Evolutionary conservation across 2,888 invertebrate species (phyloP).

Genomic region (Drosophila fulvimacula): DNA sequence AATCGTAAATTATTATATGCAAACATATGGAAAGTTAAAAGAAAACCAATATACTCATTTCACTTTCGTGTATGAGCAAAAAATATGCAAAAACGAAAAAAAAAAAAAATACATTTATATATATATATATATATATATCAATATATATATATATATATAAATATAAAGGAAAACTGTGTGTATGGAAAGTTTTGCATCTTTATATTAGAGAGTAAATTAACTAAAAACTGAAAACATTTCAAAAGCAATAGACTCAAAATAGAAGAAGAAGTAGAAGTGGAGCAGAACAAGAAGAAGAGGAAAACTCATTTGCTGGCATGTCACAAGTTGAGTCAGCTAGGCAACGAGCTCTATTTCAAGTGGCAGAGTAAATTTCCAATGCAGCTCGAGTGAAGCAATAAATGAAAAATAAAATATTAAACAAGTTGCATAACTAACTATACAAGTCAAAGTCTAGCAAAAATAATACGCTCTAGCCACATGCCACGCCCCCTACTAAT

Average conservation of each 20-base stretch:
- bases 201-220: slow-evolving; percentile 73
- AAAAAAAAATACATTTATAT: slow-evolving; percentile 14
- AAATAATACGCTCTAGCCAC: slow-evolving; percentile 1
- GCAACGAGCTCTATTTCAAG: slow-evolving; percentile 4
- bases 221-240: slow-evolving; percentile 23
- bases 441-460: neutral
- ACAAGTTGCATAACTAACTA: slow-evolving; percentile 9
- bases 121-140: neutral
- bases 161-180: slow-evolving; percentile 42
- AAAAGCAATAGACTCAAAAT: slow-evolving; percentile 33
- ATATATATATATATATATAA: slow-evolving; percentile 12
- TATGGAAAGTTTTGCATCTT: slow-evolving; percentile 76
- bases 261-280: neutral
- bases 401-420: slow-evolving; percentile 4
- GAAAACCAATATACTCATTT: slow-evolving; percentile 3
- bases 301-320: slow-evolving; percentile 28
- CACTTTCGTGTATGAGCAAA: slow-evolving; percentile 41
- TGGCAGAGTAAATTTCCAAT: slow-evolving; percentile 20
- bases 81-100: slow-evolving; percentile 40
- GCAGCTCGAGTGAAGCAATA: slow-evolving; percentile 26
- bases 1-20: slow-evolving; percentile 69
- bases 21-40: slow-evolving; percentile 44
- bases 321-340: slow-evolving; percentile 16
- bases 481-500: slow-evolving; percentile 12
- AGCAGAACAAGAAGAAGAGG: too few relatives aligned